Conservation (phyloP, 2,113 vertebrate genomes). For the Nesogale talazaci region DNA sequence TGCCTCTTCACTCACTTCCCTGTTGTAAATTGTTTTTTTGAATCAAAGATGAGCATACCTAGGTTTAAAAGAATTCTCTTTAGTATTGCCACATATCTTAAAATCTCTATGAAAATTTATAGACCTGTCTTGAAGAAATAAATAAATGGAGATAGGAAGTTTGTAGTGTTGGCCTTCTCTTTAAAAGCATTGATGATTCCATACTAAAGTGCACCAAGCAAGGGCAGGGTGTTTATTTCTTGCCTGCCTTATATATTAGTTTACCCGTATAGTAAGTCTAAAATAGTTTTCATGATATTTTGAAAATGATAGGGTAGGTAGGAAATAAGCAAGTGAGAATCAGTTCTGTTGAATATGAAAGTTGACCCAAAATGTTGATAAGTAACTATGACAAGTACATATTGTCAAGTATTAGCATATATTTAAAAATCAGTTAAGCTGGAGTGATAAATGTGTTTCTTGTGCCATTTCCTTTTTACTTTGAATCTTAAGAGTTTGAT, state of each 20-base stretch:
- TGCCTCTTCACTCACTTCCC: too few relatives aligned
- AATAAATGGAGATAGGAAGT: constrained; percentile 24
- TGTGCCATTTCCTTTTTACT: constrained; percentile 29
- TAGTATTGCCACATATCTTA: constrained; percentile 22
- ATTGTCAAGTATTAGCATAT: not conserved
- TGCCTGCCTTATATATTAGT: not conserved
- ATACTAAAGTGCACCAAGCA: not conserved
- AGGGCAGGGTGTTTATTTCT: not conserved
- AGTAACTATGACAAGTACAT: constrained; percentile 7
- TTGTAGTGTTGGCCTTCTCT: constrained; percentile 30
- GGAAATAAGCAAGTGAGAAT: constrained; percentile 38
- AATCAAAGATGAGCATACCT: constrained; percentile 23
- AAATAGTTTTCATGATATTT: constrained; percentile 28
- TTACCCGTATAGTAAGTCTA: constrained; percentile 25
- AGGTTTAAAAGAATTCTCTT: constrained; percentile 27
- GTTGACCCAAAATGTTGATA: constrained; percentile 19
- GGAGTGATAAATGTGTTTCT: constrained; percentile 11
- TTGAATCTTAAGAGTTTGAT: constrained; percentile 23
- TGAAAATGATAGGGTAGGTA: not conserved
- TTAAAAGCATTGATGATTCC: constrained; percentile 49
- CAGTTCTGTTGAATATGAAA: constrained; percentile 15
- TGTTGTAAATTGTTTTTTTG: too few relatives aligned
- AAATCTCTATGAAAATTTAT: constrained; percentile 50
- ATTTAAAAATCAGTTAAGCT: constrained; percentile 43
- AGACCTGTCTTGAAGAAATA: not conserved